These are phyloP conservation scores for Drosophila infuscata DNA, from an alignment of 2,888 invertebrate genomes.

Conservation along the genomic window DNA sequence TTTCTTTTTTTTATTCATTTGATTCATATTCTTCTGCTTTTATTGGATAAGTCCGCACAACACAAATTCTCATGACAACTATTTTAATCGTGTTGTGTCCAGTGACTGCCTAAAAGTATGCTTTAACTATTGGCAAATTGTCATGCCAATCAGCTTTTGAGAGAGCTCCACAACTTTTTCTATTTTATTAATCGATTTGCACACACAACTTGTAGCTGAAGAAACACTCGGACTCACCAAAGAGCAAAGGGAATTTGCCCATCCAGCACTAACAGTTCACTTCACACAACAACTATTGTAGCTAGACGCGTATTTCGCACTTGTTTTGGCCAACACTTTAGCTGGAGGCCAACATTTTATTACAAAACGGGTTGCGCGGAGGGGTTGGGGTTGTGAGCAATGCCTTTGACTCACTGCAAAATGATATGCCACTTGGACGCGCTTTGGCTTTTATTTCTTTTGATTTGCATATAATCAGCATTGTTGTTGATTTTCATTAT, in stretches of 20 bases:
- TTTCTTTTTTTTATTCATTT: background rate
- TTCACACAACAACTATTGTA: conserved; percentile 36
- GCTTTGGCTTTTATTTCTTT: conserved; percentile 62
- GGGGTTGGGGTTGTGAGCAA: conserved; percentile 14
- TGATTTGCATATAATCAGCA: conserved; percentile 78
- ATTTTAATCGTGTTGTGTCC: background rate
- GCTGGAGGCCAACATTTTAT: conserved; percentile 31
- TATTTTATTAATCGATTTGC: conserved; percentile 32
- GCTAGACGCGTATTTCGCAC: conserved; percentile 37
- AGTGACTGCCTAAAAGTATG: conserved; percentile 61
- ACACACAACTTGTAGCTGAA: conserved; percentile 39
- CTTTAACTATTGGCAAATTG: conserved; percentile 37
- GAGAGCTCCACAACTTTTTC: conserved; percentile 18
- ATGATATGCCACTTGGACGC: conserved; percentile 59
- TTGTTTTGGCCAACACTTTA: conserved; percentile 30
- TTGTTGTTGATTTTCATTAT: conserved; percentile 62
- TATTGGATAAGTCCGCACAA: background rate
- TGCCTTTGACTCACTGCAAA: conserved; percentile 65
- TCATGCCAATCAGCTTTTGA: conserved; percentile 52
- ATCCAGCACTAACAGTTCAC: background rate
- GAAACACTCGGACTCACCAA: background rate
- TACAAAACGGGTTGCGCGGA: conserved; percentile 5
- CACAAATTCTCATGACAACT: background rate
- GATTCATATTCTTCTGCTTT: background rate
- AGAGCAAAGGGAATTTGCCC: background rate